Evolutionary conservation across 2,888 invertebrate genomes (phyloP).

Genomic region (Meganola albula): DNA sequence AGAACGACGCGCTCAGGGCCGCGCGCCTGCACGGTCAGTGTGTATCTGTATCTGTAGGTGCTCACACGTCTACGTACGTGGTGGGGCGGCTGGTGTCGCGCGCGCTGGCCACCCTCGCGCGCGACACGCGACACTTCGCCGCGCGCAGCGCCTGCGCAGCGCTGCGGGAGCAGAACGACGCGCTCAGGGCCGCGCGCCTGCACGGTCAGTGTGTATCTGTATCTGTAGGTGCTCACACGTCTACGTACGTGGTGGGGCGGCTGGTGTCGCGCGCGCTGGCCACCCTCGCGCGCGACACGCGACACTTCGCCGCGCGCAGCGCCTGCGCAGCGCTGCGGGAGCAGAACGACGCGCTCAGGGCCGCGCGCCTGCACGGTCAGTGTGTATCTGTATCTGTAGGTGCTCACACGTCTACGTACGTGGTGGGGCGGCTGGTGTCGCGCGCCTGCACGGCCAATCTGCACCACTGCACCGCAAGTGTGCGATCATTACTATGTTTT

Average conservation of each 20-base stretch:
- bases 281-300: neutral
- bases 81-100: neutral
- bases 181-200: conserved; percentile 2
- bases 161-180: conserved; percentile 1
- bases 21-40: neutral
- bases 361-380: conserved; percentile 4
- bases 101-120: neutral
- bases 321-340: conserved; percentile 37
- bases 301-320: conserved; percentile 23
- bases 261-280: neutral
- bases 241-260: too few species aligned
- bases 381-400: too few species aligned
- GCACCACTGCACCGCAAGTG: too few species aligned
- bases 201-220: neutral
- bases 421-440: too few species aligned
- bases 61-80: neutral
- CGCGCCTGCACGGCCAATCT: too few species aligned
- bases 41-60: neutral
- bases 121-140: neutral
- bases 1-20: conserved; percentile 32
- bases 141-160: conserved; percentile 1
- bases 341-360: conserved; percentile 32
- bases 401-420: too few species aligned
- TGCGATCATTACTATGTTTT: too few species aligned
- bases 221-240: neutral